These are phyloP conservation scores for Anableps anableps DNA, from an alignment of 2,797 vertebrate species.

Conservation along the genomic window DNA sequence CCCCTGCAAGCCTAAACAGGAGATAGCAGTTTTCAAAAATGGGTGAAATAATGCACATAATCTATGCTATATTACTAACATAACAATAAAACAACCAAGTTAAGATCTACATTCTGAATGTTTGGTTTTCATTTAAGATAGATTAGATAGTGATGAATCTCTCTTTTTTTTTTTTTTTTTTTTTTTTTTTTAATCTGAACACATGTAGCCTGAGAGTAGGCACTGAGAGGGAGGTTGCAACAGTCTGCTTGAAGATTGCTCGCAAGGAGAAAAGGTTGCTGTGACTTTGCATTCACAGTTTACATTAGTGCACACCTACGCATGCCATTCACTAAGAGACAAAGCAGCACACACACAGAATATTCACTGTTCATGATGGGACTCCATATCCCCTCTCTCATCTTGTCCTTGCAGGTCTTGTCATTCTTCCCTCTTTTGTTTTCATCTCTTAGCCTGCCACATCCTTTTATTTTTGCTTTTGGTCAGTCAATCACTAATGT, in stretches of 20 bases:
- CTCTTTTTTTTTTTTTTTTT: too few relatives aligned
- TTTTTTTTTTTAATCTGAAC: too few relatives aligned
- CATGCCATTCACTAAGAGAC: conserved; percentile 53
- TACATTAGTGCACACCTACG: conserved; percentile 52
- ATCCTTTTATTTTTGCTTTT: conserved; percentile 48
- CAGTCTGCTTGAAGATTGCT: conserved; percentile 33
- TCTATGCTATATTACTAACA: neutral
- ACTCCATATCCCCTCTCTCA: conserved; percentile 44
- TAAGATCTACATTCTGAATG: neutral
- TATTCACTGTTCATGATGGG: conserved; percentile 43
- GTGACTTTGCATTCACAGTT: conserved; percentile 59
- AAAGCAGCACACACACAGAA: conserved; percentile 33
- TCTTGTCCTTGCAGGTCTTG: conserved; percentile 40
- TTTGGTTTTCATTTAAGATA: neutral
- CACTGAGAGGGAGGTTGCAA: conserved; percentile 28
- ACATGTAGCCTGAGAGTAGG: conserved; percentile 24
- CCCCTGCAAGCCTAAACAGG: neutral
- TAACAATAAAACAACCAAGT: neutral
- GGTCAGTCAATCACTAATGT: conserved; percentile 57
- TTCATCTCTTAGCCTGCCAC: conserved; percentile 19
- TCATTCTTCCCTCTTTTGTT: conserved; percentile 10
- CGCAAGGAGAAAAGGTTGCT: conserved; percentile 39
- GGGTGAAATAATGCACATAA: neutral
- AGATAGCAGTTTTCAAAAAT: neutral
- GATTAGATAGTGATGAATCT: conserved; percentile 8